Percentiles rank a stretch among this genome's conserved stretches.
Conservation (phyloP, 2,113 vertebrate species). For the Asarcornis scutulata region DNA sequence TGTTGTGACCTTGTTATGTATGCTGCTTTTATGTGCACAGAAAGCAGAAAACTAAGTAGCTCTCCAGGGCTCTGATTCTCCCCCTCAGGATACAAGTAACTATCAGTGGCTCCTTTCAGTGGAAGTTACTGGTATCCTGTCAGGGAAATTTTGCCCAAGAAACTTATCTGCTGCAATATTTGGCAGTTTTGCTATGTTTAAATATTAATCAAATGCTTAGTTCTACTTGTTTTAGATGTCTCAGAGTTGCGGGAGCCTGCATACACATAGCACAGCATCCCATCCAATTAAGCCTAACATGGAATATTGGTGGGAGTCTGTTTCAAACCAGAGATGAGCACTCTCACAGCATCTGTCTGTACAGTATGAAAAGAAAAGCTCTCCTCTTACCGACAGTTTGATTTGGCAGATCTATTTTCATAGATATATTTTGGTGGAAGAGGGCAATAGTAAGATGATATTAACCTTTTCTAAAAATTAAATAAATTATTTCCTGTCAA, state of each 20-base stretch:
- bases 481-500: neutral
- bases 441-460: neutral
- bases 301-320: neutral
- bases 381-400: neutral
- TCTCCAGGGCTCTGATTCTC: neutral
- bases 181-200: slow-evolving; percentile 52
- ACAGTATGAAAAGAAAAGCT: neutral
- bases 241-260: neutral
- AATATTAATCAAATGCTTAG: slow-evolving; percentile 56
- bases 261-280: neutral
- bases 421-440: neutral
- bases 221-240: neutral
- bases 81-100: neutral
- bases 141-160: slow-evolving; percentile 14
- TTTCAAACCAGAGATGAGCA: neutral
- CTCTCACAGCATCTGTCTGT: neutral
- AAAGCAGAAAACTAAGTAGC: slow-evolving; percentile 54
- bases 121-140: slow-evolving; percentile 30
- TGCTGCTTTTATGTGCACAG: slow-evolving; percentile 27
- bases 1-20: slow-evolving; percentile 29
- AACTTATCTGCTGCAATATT: slow-evolving; percentile 10
- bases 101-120: slow-evolving; percentile 29
- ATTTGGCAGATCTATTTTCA: neutral
- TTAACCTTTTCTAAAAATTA: neutral
- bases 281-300: neutral